Conservation (phyloP, 1,140 invertebrate genomes). For the Drosophila santomea region DNA sequence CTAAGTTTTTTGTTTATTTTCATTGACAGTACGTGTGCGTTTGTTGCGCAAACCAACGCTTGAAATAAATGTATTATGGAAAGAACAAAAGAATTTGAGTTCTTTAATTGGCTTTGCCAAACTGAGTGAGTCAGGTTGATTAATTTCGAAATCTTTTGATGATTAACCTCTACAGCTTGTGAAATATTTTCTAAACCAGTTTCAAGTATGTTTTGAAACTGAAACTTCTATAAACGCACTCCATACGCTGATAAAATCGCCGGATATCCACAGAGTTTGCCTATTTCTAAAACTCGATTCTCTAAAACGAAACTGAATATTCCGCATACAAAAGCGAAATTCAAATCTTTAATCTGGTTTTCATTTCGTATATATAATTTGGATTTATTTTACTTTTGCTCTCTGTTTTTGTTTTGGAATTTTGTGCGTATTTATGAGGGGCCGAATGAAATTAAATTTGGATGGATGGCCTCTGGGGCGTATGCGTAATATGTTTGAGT, state of each 20-base stretch:
- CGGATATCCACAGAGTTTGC: neutral
- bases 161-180: neutral
- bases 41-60: conserved; percentile 29
- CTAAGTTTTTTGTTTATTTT: conserved; percentile 43
- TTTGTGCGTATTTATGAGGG: conserved; percentile 55
- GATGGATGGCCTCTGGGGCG: conserved; percentile 53
- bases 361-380: conserved; percentile 18
- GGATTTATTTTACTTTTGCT: neutral
- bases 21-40: conserved; percentile 3
- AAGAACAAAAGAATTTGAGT: conserved; percentile 2
- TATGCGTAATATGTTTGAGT: conserved; percentile 61
- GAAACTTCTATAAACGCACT: neutral
- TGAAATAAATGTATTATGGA: conserved; percentile 12
- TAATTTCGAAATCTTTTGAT: neutral
- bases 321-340: conserved; percentile 10
- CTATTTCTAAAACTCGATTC: too few species aligned
- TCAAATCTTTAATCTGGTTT: conserved; percentile 9
- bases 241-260: conserved; percentile 13
- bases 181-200: neutral
- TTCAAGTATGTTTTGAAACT: neutral
- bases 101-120: conserved; percentile 3
- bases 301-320: conserved; percentile 12
- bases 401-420: conserved; percentile 22
- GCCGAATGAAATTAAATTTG: conserved; percentile 58
- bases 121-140: conserved; percentile 6